A percentile compares a stretch with the other conserved stretches of the same genome.
phyloP scores from a whole-genome alignment of 2,888 invertebrate species.

The Nemapogon koenigi region DNA sequence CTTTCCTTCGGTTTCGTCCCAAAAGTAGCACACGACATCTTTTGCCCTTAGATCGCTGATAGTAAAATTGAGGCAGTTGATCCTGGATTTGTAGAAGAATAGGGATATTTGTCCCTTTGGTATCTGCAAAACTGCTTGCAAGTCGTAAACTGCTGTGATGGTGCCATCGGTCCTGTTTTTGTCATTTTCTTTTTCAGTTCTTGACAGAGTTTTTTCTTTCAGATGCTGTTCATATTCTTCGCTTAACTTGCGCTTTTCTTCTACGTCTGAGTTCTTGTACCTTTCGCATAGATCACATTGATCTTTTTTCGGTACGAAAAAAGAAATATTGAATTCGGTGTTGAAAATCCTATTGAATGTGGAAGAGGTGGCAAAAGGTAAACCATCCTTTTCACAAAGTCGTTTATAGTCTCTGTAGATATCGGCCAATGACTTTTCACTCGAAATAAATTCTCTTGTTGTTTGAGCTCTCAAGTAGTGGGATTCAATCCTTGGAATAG shows the following conservation, averaged over 20 bases:
- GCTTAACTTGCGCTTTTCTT: slow-evolving; percentile 13
- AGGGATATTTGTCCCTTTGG: slow-evolving; percentile 16
- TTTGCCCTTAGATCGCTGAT: slow-evolving; percentile 6
- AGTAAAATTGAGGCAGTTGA: slow-evolving; percentile 13
- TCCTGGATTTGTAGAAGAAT: slow-evolving; percentile 13
- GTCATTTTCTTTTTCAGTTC: slow-evolving; percentile 16
- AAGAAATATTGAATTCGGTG: slow-evolving; percentile 19
- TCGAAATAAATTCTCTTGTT: slow-evolving; percentile 15
- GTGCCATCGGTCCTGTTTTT: slow-evolving; percentile 8
- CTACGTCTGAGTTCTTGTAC: slow-evolving; percentile 11
- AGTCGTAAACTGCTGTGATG: slow-evolving; percentile 15
- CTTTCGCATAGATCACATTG: slow-evolving; percentile 18
- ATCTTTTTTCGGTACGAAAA: slow-evolving; percentile 20
- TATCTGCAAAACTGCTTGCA: slow-evolving; percentile 14
- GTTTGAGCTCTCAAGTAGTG: slow-evolving; percentile 17
- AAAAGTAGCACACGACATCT: slow-evolving; percentile 11
- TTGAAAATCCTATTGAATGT: slow-evolving; percentile 20
- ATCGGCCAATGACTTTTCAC: slow-evolving; percentile 19
- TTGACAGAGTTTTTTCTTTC: slow-evolving; percentile 9
- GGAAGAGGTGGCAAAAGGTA: slow-evolving; percentile 13
- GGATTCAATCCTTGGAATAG: slow-evolving; percentile 15
- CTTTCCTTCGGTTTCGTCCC: slow-evolving; percentile 13
- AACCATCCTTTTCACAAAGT: slow-evolving; percentile 12
- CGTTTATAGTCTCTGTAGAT: slow-evolving; percentile 19
- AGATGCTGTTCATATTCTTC: slow-evolving; percentile 9